Evolutionary conservation across 2,797 vertebrate genomes (phyloP), one percentile per base, ranked within the genome.

Genomic region (Uromys caudimaculatus): DNA sequence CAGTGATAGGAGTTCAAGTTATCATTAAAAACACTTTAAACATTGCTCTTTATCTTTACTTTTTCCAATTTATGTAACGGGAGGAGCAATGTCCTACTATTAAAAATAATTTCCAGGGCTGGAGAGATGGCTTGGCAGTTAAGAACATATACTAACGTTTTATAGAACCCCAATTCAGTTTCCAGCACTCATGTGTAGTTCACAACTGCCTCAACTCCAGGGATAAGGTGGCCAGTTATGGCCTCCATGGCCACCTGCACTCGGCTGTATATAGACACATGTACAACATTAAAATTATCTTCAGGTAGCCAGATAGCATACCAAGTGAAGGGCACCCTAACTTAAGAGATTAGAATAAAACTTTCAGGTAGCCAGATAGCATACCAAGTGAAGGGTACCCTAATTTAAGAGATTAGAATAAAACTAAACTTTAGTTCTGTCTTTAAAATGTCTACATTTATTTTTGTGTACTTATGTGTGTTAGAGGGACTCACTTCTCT

Each of bases 331-430:
- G 58, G 24, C 52, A 64, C 5, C 5, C 23, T 54, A 91, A 95
- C 82, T 93, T 84, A 95, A 95, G 23, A 93, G 93, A n/a, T n/a
- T n/a, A n/a, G n/a, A n/a, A n/a, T n/a, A n/a, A n/a, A n/a, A n/a
- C n/a, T 97, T 90, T 95, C n/a, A 86, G 97, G 84, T 56, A 75
- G 81, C 75, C 64, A 71, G 69, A 71, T 88, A 93, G 35, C 27
- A 69, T 10, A 84, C 52, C 81, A 12, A 13, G 27, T 60, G 67
- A 92, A 29, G n/a, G 52, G 24, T 58, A 64, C 5, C 5, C 23
- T 54, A 91, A 95, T 78, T 93, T 84, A 95, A 95, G 27, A 94
- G 93, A 96, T 77, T 47, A 91, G 54, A 94, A 94, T 17, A 91
- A 83, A 91, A 89, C 1, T 84, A 64, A 64, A 47, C 58, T 47